phyloP scores from a whole-genome alignment of 2,888 invertebrate genomes.

The Phorcus lineatus region DNA sequence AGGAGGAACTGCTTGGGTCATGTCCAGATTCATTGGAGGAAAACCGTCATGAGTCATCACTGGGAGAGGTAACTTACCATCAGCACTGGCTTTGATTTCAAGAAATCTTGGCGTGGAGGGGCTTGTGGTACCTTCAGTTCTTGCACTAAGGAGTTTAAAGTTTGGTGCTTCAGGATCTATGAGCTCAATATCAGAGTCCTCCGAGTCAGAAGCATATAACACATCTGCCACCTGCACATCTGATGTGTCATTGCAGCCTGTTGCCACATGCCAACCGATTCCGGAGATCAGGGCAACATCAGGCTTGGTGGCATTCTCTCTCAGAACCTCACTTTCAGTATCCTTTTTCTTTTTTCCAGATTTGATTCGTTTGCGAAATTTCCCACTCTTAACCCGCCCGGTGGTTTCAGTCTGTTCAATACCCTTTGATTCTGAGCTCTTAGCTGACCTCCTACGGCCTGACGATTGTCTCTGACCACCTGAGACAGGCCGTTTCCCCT shows the following conservation, averaged over 20 bases:
- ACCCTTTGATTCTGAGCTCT: slow-evolving; percentile 53
- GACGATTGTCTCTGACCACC: slow-evolving; percentile 50
- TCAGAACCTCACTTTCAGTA: slow-evolving; percentile 41
- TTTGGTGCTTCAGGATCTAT: slow-evolving; percentile 8
- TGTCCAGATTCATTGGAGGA: slow-evolving; percentile 65
- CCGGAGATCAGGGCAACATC: slow-evolving; percentile 68
- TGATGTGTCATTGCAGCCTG: slow-evolving; percentile 61
- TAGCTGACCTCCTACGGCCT: slow-evolving; percentile 49
- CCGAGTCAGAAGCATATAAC: slow-evolving; percentile 52
- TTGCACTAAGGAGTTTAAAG: slow-evolving; percentile 3
- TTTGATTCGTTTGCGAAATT: slow-evolving; percentile 47
- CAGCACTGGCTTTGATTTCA: slow-evolving; percentile 47
- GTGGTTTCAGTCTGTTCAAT: slow-evolving; percentile 44
- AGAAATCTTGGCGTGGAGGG: slow-evolving; percentile 51
- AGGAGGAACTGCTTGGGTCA: slow-evolving; percentile 44
- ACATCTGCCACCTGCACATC: slow-evolving; percentile 56
- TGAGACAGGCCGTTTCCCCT: slow-evolving; percentile 35
- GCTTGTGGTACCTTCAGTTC: slow-evolving; percentile 10
- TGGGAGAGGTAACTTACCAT: slow-evolving; percentile 40
- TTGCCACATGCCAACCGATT: slow-evolving; percentile 69
- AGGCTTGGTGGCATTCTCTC: slow-evolving; percentile 51
- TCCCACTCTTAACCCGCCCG: slow-evolving; percentile 60
- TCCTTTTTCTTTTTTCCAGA: slow-evolving; percentile 55
- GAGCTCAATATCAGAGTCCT: slow-evolving; percentile 31
- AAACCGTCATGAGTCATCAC: slow-evolving; percentile 57